Evolutionary conservation across 2,797 vertebrate species (phyloP), one percentile per base, ranked within the genome.

Genomic region (Microhierax caerulescens): DNA sequence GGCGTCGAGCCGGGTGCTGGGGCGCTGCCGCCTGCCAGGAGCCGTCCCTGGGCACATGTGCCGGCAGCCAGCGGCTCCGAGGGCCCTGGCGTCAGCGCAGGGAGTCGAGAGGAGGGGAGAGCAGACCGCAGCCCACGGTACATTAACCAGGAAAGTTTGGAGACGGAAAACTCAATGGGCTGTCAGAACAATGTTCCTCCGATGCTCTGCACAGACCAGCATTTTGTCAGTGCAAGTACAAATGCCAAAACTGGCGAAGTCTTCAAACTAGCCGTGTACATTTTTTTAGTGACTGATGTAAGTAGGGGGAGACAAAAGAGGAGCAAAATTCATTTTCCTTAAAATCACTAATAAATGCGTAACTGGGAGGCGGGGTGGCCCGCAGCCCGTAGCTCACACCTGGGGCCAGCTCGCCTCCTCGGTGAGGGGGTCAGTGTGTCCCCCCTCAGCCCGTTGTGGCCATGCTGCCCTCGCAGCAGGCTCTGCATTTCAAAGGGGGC

Each of bases 151-250:
- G 59, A 25, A 67, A 39, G 84, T 93, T 51, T 41, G 93, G 90
- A 43, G 70, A 74, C 21, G 60, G 36, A 14, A 36, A 90, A 90
- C 81, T 88, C 93, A 85, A 11, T 50, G 94, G 94, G 90, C 93
- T 97, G 97, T 97, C 97, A 96, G 85, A 96, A 69, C 69, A 19
- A 97, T 96, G 92, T 95, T 94, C 90, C 90, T 22, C 75, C 32
- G 0, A 20, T 7, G 61, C 93, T 75, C 83, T 11, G 60, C n/a
- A 0, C 11, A 10, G 64, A 36, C 63, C 84, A 32, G 88, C 82
- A 24, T 92, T 93, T 67, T 95, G 94, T 95, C 96, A 97, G 90
- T 7, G 73, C 21, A 18, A 73, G 91, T 41, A 74, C 84, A 95
- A 92, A 84, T 69, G 94, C 86, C 97, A 96, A 34, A 53, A 50